A percentile compares a stretch with the other conserved stretches of the same genome.
phyloP scores from a whole-genome alignment of 35 echinoderm and acorn worm genomes.

The Ophiothrix spiculata region DNA sequence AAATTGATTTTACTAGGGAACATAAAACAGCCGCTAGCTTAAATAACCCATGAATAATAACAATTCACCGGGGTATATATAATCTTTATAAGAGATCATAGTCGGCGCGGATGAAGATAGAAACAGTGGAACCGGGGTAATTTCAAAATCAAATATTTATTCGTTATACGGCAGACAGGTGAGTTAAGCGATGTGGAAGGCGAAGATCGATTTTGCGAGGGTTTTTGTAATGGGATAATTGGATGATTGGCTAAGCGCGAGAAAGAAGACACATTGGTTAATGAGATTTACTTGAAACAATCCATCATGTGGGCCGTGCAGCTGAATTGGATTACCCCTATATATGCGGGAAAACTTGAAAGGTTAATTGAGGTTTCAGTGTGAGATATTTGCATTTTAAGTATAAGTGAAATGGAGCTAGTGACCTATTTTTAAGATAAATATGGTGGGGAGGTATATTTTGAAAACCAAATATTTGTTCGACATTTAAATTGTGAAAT shows the following conservation, averaged over 20 bases:
- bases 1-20: constrained; percentile 6
- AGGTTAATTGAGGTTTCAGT: too few species aligned
- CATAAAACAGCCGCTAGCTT: constrained; percentile 11
- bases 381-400: too few species aligned
- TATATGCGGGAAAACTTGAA: too few species aligned
- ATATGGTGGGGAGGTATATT: too few species aligned
- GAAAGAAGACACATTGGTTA: not conserved
- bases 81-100: constrained; percentile 6
- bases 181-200: not conserved
- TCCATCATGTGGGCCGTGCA: not conserved
- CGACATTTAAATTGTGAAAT: too few species aligned
- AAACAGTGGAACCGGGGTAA: constrained; percentile 6
- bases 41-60: constrained; percentile 14
- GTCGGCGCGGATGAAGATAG: not conserved
- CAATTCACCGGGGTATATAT: not conserved
- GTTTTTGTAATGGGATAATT: not conserved
- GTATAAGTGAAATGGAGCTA: too few species aligned
- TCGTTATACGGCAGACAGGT: constrained; percentile 2
- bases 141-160: constrained; percentile 15
- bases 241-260: constrained; percentile 1
- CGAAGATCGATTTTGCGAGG: not conserved
- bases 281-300: constrained; percentile 16
- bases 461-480: too few species aligned
- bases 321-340: not conserved
- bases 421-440: too few species aligned